These are phyloP conservation scores for Corythaixoides concolor DNA, from an alignment of 2,113 vertebrate species.

Conservation along the genomic window DNA sequence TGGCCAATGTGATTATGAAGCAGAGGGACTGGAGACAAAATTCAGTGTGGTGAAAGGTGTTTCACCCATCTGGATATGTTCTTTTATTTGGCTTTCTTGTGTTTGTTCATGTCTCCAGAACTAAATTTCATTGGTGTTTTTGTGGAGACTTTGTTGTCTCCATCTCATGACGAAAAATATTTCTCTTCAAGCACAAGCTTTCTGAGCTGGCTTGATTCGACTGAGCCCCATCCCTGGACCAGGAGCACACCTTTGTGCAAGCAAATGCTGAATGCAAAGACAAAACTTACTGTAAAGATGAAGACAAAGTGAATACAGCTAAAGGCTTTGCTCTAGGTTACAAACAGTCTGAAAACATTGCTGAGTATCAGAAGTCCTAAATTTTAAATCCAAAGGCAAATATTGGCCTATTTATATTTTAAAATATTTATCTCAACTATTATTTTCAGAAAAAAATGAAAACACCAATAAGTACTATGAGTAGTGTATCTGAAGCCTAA, in stretches of 20 bases:
- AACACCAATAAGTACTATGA: not conserved
- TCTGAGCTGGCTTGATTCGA: not conserved
- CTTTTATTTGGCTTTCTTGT: not conserved
- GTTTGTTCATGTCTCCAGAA: not conserved
- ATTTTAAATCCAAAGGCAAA: not conserved
- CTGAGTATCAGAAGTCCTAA: not conserved
- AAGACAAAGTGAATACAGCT: not conserved
- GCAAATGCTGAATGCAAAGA: not conserved
- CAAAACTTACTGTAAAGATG: not conserved
- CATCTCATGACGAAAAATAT: not conserved
- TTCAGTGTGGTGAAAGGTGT: not conserved
- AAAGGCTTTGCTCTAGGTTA: not conserved
- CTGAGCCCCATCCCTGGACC: not conserved
- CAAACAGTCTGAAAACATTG: not conserved
- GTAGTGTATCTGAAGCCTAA: not conserved
- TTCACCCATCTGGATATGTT: accelerated
- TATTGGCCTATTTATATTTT: not conserved
- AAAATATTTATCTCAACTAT: not conserved
- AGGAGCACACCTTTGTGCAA: not conserved
- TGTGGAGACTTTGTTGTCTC: not conserved
- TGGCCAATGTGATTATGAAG: not conserved
- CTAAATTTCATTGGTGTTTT: not conserved
- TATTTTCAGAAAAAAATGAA: not conserved
- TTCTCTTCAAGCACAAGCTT: not conserved
- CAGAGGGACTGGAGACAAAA: not conserved